These are phyloP conservation scores for Habrosyne pyritoides DNA, from an alignment of 2,888 invertebrate genomes.

Conservation along the genomic window DNA sequence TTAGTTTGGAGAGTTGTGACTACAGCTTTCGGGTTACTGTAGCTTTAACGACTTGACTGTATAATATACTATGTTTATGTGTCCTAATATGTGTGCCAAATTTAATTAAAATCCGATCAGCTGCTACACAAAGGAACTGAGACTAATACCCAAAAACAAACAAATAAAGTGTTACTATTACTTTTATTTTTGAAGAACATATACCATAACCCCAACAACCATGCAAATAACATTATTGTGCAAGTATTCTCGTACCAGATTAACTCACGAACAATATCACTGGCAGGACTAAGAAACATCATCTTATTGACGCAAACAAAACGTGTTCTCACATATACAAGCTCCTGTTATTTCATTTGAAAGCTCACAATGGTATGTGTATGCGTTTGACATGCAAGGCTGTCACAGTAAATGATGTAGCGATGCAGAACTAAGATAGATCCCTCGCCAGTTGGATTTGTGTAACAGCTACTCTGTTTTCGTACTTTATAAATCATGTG, in stretches of 20 bases:
- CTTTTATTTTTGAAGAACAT: too few relatives aligned
- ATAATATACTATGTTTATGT: too few relatives aligned
- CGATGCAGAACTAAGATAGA: conserved; percentile 52
- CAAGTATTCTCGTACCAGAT: not conserved
- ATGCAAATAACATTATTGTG: too few relatives aligned
- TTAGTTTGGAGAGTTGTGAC: too few relatives aligned
- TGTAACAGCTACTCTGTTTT: conserved; percentile 23
- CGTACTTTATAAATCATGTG: not conserved
- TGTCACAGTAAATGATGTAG: conserved; percentile 51
- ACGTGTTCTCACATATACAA: not conserved
- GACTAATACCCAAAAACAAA: too few relatives aligned
- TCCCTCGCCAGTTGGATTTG: conserved; percentile 32
- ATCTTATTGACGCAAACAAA: not conserved
- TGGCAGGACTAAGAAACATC: not conserved
- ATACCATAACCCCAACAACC: too few relatives aligned
- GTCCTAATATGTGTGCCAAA: too few relatives aligned
- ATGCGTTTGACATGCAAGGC: conserved; percentile 40
- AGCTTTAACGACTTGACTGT: too few relatives aligned
- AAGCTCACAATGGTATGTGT: conserved; percentile 32
- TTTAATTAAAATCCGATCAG: too few relatives aligned
- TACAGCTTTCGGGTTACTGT: too few relatives aligned
- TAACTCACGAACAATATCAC: not conserved
- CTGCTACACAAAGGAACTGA: too few relatives aligned
- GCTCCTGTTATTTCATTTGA: conserved; percentile 26
- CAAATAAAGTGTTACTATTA: too few relatives aligned